phyloP scores from a whole-genome alignment of 2,797 vertebrate species.

The Eidolon dupreanum region DNA sequence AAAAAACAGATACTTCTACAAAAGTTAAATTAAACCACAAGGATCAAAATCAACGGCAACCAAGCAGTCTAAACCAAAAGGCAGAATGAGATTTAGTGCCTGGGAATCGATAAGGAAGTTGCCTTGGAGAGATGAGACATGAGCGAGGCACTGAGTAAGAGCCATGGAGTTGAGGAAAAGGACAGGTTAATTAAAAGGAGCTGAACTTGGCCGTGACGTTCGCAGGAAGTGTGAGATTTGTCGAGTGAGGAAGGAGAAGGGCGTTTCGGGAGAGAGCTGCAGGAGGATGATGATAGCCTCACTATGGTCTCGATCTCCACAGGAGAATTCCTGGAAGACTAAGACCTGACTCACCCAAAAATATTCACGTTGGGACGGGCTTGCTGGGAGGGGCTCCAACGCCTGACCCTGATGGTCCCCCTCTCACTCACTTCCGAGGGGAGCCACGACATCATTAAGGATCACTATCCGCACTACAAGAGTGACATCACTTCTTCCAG shows the following conservation, averaged over 20 bases:
- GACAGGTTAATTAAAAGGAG: neutral
- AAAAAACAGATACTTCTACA: neutral
- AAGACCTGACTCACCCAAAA: neutral
- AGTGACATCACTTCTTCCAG: neutral
- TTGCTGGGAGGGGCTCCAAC: neutral
- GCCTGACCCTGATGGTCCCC: neutral
- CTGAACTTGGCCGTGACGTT: neutral
- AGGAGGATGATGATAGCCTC: too few relatives aligned
- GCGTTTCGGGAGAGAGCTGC: neutral
- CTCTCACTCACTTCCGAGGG: neutral
- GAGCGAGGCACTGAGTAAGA: neutral
- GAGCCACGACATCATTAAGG: neutral
- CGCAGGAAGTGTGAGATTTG: neutral
- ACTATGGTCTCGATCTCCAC: neutral
- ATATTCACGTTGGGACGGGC: neutral
- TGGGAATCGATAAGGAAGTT: neutral
- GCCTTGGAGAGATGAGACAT: neutral
- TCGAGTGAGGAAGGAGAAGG: neutral
- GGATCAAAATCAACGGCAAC: neutral
- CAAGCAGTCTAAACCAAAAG: neutral
- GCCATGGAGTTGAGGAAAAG: neutral
- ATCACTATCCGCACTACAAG: too few relatives aligned
- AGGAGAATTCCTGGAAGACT: neutral
- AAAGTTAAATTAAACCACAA: neutral
- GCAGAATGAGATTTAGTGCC: neutral